Conservation (phyloP, 2,888 invertebrate species). For the Euplagia quadripunctaria region DNA sequence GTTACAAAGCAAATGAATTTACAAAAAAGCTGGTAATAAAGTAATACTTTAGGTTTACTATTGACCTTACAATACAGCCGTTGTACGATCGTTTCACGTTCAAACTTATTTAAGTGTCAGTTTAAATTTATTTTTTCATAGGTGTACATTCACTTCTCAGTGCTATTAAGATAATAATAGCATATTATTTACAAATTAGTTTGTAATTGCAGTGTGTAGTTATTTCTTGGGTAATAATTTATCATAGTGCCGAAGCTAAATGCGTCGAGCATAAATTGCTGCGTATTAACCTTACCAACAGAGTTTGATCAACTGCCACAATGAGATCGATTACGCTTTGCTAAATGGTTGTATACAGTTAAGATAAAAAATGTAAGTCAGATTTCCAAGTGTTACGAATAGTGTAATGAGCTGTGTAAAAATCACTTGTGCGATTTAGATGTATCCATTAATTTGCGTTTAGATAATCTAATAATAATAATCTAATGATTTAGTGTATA, state of each 20-base stretch:
- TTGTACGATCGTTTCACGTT: constrained; percentile 28
- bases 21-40: background rate
- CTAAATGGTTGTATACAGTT: background rate
- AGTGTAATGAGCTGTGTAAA: background rate
- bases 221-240: constrained; percentile 21
- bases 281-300: background rate
- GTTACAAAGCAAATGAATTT: too few relatives aligned
- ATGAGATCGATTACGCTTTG: background rate
- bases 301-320: background rate
- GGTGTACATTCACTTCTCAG: constrained; percentile 42
- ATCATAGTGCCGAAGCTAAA: constrained; percentile 2
- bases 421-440: too few relatives aligned
- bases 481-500: too few relatives aligned
- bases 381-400: background rate
- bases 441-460: too few relatives aligned
- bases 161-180: constrained; percentile 45
- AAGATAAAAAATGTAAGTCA: background rate
- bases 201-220: constrained; percentile 15
- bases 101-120: constrained; percentile 35
- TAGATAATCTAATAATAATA: too few relatives aligned
- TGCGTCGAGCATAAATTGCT: background rate
- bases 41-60: constrained; percentile 29
- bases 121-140: constrained; percentile 31
- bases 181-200: constrained; percentile 35
- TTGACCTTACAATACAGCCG: constrained; percentile 36